Conservation (phyloP, 1,140 invertebrate species). For the Odontomachus brunneus region DNA sequence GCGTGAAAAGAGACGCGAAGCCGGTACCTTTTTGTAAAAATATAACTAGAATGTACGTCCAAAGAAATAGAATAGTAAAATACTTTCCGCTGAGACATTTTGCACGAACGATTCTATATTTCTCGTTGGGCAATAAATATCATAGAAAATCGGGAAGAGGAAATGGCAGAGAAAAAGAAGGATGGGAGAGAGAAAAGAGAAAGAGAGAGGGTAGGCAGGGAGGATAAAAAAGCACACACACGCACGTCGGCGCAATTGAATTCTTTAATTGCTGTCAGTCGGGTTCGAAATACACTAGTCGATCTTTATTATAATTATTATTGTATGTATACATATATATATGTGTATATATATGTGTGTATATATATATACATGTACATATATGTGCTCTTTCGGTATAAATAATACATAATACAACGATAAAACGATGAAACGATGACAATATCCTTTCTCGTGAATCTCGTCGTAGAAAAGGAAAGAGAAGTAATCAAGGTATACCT, state of each 20-base stretch:
- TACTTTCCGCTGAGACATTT: no score
- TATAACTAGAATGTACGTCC: background rate
- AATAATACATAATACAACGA: constrained; percentile 75
- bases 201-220: background rate
- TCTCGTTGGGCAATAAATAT: no score
- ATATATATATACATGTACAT: no score
- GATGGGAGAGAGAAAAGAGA: no score
- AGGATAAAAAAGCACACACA: background rate
- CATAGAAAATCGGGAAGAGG: no score
- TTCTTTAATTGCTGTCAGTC: constrained; percentile 81
- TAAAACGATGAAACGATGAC: constrained; percentile 76
- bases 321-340: constrained; percentile 69
- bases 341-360: no score
- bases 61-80: background rate
- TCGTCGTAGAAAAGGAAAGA: constrained; percentile 60
- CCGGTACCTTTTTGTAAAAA: background rate
- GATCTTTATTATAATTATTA: constrained; percentile 77
- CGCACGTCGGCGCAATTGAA: constrained; percentile 77
- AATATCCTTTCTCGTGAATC: constrained; percentile 61
- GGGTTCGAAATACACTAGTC: constrained; percentile 79
- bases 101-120: no score
- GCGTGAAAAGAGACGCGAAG: background rate
- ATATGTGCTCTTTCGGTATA: constrained; percentile 75
- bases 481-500: constrained; percentile 32
- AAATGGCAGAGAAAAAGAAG: no score